These are phyloP conservation scores for Geothlypis trichas DNA, from an alignment of 2,113 vertebrate genomes.

Conservation along the genomic window DNA sequence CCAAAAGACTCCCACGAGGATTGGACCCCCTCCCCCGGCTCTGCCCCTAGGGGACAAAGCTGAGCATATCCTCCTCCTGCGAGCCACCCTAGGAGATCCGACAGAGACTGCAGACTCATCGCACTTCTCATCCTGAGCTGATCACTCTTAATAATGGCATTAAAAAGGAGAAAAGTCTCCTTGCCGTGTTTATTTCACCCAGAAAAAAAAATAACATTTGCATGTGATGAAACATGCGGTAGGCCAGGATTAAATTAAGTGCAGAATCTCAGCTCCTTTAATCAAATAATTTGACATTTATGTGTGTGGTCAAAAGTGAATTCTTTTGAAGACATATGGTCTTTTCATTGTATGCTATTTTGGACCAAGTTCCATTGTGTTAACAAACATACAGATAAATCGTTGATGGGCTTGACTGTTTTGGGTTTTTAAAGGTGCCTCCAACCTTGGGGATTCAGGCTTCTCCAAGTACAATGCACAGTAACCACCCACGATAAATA, in stretches of 20 bases:
- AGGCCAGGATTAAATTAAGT: conserved; percentile 39
- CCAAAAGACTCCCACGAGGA: no score
- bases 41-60: no score
- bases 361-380: background rate
- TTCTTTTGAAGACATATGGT: background rate
- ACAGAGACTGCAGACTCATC: no score
- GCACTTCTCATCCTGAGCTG: no score
- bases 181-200: no score
- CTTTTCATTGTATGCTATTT: background rate
- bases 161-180: no score
- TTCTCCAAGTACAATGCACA: background rate
- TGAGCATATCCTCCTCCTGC: no score
- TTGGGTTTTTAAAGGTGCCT: background rate
- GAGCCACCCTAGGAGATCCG: no score
- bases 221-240: background rate
- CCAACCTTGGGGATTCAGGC: background rate
- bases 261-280: conserved; percentile 3
- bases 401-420: background rate
- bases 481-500: background rate
- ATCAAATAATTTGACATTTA: background rate
- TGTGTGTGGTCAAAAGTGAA: conserved; percentile 12
- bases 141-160: no score
- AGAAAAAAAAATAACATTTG: background rate
- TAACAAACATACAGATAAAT: background rate
- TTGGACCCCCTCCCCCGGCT: no score